Evolutionary conservation across 2,797 vertebrate genomes (phyloP), one percentile per base, ranked within the genome.

Genomic region (Typhlichthys subterraneus): DNA sequence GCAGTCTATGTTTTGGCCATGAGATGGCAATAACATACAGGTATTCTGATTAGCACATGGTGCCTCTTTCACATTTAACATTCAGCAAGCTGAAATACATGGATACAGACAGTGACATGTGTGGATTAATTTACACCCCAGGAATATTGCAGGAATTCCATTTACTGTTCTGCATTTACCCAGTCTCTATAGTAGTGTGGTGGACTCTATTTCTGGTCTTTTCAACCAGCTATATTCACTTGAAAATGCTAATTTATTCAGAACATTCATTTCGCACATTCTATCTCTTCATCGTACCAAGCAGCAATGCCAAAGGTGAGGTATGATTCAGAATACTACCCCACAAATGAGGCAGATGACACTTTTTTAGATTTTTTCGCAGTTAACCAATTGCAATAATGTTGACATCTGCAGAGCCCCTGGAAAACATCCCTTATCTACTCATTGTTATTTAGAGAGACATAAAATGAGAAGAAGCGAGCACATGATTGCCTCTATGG

Each of bases 401-500:
- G 31, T 11, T 12, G 8, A 46, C 1, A 58, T 46, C 12, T 17
- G 11, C 42, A 69, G 49, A 42, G 8, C 38, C 7, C 9, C 45
- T 48, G 9, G 1, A 33, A 31, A 15, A 45, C 17, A 51, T 49
- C 14, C 53, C 61, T 73, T 46, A 65, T 45, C 9, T 67, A 61
- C 70, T 57, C 74, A 60, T 72, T 19, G 5, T 69, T 63, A 65
- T 61, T 74, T 33, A 67, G 63, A 79, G 70, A 82, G 53, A 61
- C 59, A 70, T 53, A 80, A 59, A 81, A 65, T 80, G 78, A 75
- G 70, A 83, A 59, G 62, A 74, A 61, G 59, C 60, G 60, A 50
- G 77, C 63, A 73, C 53, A 75, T 67, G 67, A 77, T 68, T 73
- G 57, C 72, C 63, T 72, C 57, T 68, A 33, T 53, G 69, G 65